Conservation (phyloP, 1,140 invertebrate species). For the Drosophila pachea region DNA sequence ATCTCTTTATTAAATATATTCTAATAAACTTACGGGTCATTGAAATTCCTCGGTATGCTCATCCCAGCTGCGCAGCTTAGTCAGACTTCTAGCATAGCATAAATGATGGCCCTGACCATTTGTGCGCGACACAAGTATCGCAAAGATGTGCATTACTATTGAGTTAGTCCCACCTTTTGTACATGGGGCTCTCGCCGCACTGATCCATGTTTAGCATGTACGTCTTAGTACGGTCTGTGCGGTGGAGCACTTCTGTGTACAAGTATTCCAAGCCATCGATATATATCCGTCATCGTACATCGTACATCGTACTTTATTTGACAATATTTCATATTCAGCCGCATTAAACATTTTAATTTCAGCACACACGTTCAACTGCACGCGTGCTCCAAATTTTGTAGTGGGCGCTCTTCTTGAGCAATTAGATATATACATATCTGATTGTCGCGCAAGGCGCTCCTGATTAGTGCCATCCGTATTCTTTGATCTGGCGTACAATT, state of each 20-base stretch:
- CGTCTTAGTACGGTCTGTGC: constrained; percentile 17
- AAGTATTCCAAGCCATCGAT: constrained; percentile 26
- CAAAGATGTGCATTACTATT: constrained; percentile 7
- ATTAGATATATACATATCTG: neutral
- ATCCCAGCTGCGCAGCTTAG: constrained; percentile 28
- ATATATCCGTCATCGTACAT: constrained; percentile 23
- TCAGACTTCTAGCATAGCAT: constrained; percentile 31
- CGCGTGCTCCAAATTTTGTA: constrained; percentile 18
- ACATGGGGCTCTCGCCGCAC: constrained; percentile 33
- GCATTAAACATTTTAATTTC: constrained; percentile 10
- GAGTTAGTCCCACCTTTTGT: constrained; percentile 16
- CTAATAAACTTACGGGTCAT: constrained; percentile 18
- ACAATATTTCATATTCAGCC: constrained; percentile 9
- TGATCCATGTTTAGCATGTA: constrained; percentile 37
- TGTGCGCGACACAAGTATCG: constrained; percentile 9
- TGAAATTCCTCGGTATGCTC: constrained; percentile 22
- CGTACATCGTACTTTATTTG: constrained; percentile 19
- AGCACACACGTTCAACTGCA: constrained; percentile 29
- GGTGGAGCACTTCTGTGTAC: constrained; percentile 12
- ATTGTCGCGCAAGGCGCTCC: constrained; percentile 25
- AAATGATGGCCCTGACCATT: constrained; percentile 9
- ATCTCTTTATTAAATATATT: neutral
- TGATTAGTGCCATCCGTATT: constrained; percentile 20
- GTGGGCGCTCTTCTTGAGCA: neutral
- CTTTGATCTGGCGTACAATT: constrained; percentile 14